Base-by-base conservation (phyloP, 2,113 vertebrate species). In the Neodontobutis hainanensis region DNA sequence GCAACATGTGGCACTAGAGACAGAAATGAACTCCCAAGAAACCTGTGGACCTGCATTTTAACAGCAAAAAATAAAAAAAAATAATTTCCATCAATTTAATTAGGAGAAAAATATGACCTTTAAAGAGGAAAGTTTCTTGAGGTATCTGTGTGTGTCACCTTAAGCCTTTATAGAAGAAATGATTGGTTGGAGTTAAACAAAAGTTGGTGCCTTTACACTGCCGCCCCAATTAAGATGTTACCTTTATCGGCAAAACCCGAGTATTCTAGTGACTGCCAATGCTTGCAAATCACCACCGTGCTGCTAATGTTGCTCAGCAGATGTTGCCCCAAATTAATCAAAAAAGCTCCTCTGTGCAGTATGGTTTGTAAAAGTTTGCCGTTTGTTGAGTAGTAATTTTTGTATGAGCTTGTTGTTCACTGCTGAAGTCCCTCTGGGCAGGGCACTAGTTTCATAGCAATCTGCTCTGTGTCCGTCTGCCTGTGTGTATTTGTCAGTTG, bases 401-500 rank as follows among this genome's bases (percentile, higher is more conserved):
- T 48, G 58, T 10, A 27, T 35, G 50, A 64, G 52, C 69, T 49
- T 35, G 45, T 70, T 65, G 78, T 80, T 65, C 78, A 51, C 46
- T 63, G 56, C 8, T 62, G 44, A 19, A 15, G 56, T 69, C 75
- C 84, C 89, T 75, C 46, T 61, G 79, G 84, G 82, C 73, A 80
- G 79, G 73, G 61, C 65, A 81, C 75, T 74, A 68, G 60, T 78
- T 85, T 85, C 73, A 68, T 78, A 88, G 79, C 59, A 67, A 70
- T 91, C 80, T 51, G 47, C 81, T 75, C 45, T 63, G 36, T 56
- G 50, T 56, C 47, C 63, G 45, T 74, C 14, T 52, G n/a, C 58
- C 42, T 82, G 61, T 72, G 70, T 83, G 61, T 70, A 5, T 73
- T 8, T 61, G 61, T 85, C 72, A 62, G 81, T 87, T 85, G 84